phyloP scores from a whole-genome alignment of 2,113 vertebrate species.

The Eidolon helvum region DNA sequence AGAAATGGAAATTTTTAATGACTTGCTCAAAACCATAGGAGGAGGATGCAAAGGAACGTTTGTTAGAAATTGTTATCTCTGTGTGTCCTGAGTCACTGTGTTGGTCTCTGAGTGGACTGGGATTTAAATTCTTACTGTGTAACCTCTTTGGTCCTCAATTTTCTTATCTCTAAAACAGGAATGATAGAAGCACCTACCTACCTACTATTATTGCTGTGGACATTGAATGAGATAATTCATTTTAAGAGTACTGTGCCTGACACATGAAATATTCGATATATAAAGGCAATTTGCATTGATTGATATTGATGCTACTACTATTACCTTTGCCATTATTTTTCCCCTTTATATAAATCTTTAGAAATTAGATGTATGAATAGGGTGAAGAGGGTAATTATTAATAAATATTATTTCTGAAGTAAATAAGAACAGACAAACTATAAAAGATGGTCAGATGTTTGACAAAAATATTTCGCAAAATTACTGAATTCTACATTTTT shows the following conservation, averaged over 20 bases:
- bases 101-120: neutral
- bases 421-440: neutral
- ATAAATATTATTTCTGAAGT: neutral
- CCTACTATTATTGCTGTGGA: neutral
- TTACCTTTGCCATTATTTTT: neutral
- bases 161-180: neutral
- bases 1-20: neutral
- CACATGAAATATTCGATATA: neutral
- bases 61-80: neutral
- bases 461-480: neutral
- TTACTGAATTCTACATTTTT: neutral
- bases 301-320: neutral
- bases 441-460: neutral
- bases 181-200: neutral
- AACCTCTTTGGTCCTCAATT: neutral
- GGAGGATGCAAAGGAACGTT: neutral
- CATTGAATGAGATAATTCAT: neutral
- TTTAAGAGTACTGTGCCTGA: neutral
- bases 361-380: neutral
- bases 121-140: neutral
- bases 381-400: neutral
- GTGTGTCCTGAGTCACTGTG: neutral
- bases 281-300: neutral
- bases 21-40: neutral
- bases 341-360: neutral